Evolutionary conservation across 2,797 vertebrate species (phyloP), one percentile per base, ranked within the genome.

Genomic region (Acrossocheilus wenchowensis): DNA sequence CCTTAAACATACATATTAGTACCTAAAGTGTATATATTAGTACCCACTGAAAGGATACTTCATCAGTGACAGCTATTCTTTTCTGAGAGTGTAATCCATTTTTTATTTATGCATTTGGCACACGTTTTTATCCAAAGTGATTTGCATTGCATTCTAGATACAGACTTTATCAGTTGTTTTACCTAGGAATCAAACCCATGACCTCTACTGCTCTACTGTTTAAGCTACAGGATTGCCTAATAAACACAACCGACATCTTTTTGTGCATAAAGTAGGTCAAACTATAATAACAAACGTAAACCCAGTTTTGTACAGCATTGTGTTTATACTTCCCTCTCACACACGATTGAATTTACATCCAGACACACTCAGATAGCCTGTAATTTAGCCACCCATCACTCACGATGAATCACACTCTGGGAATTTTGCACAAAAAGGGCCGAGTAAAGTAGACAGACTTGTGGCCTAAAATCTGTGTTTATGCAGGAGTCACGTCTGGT

Each of bases 401-500:
- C 62, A 54, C 0, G 26, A 50, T 80, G 84, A 85, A 80, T 85
- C 84, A 85, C 8, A 10, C 26, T 17, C 50, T 60, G 36, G 75
- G 48, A 60, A 60, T 85, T 45, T 34, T 48, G n/a, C 52, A 72
- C 48, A 78, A 21, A 69, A 77, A 68, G 23, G 41, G 34, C 10
- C 3, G 11, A 30, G 48, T 19, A 7, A 78, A 30, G n/a, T 15
- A 69, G 50, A 84, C 45, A 71, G 50, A n/a, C 75, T 34, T 34
- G 19, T 71, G 30, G 72, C 43, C 21, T 60, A 50, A 77, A 50
- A 66, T 48, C 36, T n/a, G 30, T 83, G 74, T 71, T 85, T 79
- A 52, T 85, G 62, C 15, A 57, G 34, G 23, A 71, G 64, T 85
- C 52, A 60, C 23, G 50, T 57, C 50, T 78, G n/a, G 64, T 15